Conservation (phyloP, 2,797 vertebrate species). For the Phoebastria nigripes region DNA sequence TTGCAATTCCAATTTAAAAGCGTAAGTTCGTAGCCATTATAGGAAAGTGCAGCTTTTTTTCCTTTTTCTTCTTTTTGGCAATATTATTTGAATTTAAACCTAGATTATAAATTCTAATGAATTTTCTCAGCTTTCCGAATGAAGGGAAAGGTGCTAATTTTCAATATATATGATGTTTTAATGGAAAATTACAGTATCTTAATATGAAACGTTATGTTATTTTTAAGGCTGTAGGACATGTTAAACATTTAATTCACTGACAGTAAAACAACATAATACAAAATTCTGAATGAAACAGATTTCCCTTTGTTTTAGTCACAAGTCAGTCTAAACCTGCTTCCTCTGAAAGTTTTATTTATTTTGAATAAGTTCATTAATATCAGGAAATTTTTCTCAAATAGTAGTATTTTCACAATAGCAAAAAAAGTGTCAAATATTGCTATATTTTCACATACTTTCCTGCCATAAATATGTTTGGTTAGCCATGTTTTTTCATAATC, state of each 20-base stretch:
- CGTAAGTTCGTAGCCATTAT: accelerated
- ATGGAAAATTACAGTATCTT: neutral
- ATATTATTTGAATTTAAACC: neutral
- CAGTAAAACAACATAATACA: neutral
- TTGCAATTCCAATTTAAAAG: neutral
- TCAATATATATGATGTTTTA: neutral
- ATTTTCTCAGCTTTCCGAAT: neutral
- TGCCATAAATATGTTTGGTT: neutral
- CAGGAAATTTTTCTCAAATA: neutral
- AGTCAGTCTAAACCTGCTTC: neutral
- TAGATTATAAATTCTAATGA: neutral
- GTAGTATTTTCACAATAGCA: neutral
- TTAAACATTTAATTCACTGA: neutral
- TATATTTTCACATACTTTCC: neutral
- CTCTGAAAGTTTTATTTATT: neutral
- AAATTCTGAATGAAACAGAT: neutral
- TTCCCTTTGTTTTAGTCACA: neutral
- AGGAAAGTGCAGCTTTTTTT: neutral
- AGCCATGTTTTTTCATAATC: neutral
- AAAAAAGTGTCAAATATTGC: neutral
- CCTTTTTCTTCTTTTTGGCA: neutral
- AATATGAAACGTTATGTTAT: neutral
- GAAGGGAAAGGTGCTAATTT: neutral
- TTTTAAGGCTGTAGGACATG: neutral
- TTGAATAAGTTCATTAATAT: neutral